These are phyloP conservation scores for Serinus canaria DNA, from an alignment of 2,113 vertebrate species.

Conservation along the genomic window DNA sequence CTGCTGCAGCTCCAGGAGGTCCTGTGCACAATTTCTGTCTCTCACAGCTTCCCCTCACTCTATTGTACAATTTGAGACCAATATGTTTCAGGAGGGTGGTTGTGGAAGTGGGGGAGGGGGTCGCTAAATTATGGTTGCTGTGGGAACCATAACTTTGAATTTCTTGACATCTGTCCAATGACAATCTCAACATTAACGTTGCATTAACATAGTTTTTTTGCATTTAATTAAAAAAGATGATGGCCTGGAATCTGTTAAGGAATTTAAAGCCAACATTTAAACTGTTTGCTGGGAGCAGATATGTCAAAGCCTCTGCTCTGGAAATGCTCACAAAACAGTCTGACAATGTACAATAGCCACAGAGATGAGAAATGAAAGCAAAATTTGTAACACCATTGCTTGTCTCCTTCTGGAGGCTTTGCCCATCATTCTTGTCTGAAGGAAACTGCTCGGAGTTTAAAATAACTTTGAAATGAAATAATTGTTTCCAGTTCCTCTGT, in stretches of 20 bases:
- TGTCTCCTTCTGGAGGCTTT: conserved; percentile 15
- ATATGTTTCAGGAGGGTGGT: conserved; percentile 32
- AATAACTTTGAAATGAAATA: conserved; percentile 7
- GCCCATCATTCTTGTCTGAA: not conserved
- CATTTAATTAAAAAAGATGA: conserved; percentile 76
- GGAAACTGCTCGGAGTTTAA: not conserved
- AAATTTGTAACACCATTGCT: not conserved
- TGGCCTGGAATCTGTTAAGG: conserved; percentile 74
- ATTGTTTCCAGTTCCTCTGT: not conserved
- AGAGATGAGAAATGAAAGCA: not conserved
- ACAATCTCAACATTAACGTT: conserved; percentile 74
- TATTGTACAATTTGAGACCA: conserved; percentile 37
- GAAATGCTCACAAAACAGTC: not conserved
- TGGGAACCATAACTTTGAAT: conserved; percentile 74
- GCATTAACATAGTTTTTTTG: conserved; percentile 73
- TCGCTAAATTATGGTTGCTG: conserved; percentile 69
- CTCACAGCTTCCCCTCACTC: not conserved
- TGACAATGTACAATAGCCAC: conserved; percentile 36
- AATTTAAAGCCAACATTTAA: conserved; percentile 75
- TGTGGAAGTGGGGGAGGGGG: conserved; percentile 50
- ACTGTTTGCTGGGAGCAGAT: conserved; percentile 63
- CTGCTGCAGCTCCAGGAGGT: not conserved
- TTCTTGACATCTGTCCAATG: conserved; percentile 75
- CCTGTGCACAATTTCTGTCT: accelerated
- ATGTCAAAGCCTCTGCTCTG: conserved; percentile 66